Percentiles rank a stretch among this genome's conserved stretches.
These are phyloP conservation scores for Myodes glareolus DNA, from an alignment of 2,113 vertebrate genomes.

Conservation along the genomic window DNA sequence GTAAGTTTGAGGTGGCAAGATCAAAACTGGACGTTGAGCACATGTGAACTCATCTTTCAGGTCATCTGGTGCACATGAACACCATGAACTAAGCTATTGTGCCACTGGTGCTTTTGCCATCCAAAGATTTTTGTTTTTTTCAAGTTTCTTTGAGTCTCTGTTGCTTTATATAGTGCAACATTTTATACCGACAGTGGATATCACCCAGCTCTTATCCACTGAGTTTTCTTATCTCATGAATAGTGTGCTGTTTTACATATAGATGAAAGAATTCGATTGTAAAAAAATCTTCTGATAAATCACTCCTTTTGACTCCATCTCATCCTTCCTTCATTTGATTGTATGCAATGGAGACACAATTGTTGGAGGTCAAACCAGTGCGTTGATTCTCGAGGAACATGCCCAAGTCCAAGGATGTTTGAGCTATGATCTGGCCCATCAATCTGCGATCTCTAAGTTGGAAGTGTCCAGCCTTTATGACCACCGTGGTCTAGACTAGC, in stretches of 20 bases:
- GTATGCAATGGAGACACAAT: not conserved
- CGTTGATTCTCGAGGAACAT: not conserved
- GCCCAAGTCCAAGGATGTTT: no score
- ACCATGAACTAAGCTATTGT: no score
- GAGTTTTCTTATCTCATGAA: constrained; percentile 94
- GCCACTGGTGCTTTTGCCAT: constrained; percentile 85
- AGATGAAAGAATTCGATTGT: constrained; percentile 90
- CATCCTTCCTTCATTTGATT: not conserved
- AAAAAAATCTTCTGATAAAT: constrained; percentile 42
- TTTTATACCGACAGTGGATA: constrained; percentile 97
- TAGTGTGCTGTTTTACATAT: constrained; percentile 95
- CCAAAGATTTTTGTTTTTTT: constrained; percentile 98
- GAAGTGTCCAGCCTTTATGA: not conserved
- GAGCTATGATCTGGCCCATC: not conserved
- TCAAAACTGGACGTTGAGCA: not conserved
- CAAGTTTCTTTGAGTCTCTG: constrained; percentile 94
- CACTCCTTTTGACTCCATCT: not conserved
- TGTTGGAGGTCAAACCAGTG: no score
- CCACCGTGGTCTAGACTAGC: not conserved
- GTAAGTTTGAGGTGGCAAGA: not conserved
- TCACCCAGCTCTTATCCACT: constrained; percentile 95
- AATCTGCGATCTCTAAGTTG: not conserved
- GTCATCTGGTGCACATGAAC: not conserved
- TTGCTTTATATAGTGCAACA: constrained; percentile 96
- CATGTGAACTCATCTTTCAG: not conserved